Conservation (phyloP, 2,797 vertebrate genomes). For the Notolabrus celidotus region DNA sequence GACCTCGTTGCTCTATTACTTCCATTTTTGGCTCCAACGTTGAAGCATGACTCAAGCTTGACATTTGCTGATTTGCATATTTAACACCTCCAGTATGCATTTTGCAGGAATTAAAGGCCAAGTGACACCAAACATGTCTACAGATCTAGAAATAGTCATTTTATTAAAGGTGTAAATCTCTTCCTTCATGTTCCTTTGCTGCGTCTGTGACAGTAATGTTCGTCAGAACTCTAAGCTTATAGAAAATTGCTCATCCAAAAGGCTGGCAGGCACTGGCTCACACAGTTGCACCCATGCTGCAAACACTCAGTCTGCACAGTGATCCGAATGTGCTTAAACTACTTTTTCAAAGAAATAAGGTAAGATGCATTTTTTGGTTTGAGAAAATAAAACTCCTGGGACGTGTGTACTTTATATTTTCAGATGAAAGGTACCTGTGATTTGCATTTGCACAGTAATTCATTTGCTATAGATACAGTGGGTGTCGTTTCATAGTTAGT, state of each 20-base stretch:
- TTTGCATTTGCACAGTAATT: too few relatives aligned
- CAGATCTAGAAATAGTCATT: not conserved
- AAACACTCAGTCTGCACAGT: not conserved
- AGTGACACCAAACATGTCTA: not conserved
- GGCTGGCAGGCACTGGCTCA: not conserved
- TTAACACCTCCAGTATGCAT: not conserved
- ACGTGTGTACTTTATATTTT: too few relatives aligned
- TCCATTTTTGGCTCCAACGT: not conserved
- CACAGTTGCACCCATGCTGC: not conserved
- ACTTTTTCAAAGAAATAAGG: not conserved
- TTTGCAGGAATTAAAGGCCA: constrained; percentile 6
- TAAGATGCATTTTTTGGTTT: too few relatives aligned
- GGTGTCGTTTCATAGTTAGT: too few relatives aligned
- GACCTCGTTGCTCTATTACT: not conserved
- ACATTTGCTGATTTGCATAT: not conserved
- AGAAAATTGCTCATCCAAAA: constrained; percentile 3
- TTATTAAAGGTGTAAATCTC: constrained; percentile 1
- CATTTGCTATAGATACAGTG: too few relatives aligned
- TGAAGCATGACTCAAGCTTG: constrained; percentile 4
- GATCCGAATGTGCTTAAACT: not conserved
- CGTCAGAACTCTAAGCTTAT: too few relatives aligned
- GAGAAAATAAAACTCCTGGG: too few relatives aligned
- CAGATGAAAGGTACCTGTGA: too few relatives aligned
- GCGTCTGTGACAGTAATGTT: not conserved
- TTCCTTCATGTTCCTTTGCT: too few relatives aligned